Conservation (phyloP, 2,888 invertebrate species). For the Plebejus melissa region DNA sequence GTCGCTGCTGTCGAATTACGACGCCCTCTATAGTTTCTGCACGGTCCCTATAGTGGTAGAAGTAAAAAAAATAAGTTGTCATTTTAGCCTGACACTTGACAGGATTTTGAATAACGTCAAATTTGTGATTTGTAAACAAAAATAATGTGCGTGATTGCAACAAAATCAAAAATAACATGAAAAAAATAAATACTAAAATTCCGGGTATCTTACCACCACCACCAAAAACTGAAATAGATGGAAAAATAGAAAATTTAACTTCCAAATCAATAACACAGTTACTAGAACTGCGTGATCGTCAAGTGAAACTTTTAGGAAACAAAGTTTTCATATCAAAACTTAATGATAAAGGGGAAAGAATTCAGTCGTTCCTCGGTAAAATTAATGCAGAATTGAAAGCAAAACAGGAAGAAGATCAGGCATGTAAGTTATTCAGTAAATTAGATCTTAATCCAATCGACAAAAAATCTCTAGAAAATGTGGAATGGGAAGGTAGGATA, state of each 20-base stretch:
- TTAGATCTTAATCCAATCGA: constrained; percentile 67
- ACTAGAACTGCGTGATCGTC: constrained; percentile 75
- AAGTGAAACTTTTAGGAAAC: constrained; percentile 74
- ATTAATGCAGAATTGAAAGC: constrained; percentile 66
- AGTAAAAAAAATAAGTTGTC: too few species aligned
- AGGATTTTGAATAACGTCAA: background rate
- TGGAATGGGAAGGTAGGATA: constrained; percentile 80
- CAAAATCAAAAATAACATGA: constrained; percentile 42
- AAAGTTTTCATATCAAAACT: constrained; percentile 76
- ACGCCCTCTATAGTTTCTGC: too few species aligned
- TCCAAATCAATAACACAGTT: constrained; percentile 69
- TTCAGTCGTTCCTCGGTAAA: constrained; percentile 67
- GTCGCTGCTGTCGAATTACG: too few species aligned
- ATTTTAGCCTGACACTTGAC: too few species aligned
- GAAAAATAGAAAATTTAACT: constrained; percentile 72
- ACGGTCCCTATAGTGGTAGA: too few species aligned
- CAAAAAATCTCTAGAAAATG: constrained; percentile 68
- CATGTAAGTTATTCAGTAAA: constrained; percentile 70
- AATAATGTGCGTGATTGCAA: constrained; percentile 4
- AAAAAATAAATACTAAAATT: constrained; percentile 61
- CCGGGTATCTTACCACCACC: constrained; percentile 68
- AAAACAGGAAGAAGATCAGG: constrained; percentile 71
- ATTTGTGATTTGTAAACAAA: constrained; percentile 11
- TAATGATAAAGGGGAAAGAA: constrained; percentile 80
- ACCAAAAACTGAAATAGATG: constrained; percentile 73